Base-by-base conservation (phyloP, 2,797 vertebrate genomes). In the Cetoscarus ocellatus region DNA sequence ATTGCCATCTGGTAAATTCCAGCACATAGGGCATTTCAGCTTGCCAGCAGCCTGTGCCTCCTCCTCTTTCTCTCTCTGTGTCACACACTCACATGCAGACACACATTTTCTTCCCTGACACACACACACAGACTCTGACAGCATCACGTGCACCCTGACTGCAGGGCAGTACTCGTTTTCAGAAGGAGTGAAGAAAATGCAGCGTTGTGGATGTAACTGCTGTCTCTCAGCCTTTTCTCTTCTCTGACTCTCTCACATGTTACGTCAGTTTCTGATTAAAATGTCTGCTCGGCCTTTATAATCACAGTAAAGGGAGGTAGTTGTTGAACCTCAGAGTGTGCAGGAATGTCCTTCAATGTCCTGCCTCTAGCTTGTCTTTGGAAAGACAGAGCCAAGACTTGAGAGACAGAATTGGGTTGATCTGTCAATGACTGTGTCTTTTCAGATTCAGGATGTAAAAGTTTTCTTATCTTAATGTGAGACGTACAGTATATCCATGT, bases 1-100 rank as follows among this genome's bases (percentile, higher is more conserved):
- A 72, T 35, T 86, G 80, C 86, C 89, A 91, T 92, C 90, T 91
- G 91, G 84, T 90, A 79, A 80, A 90, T 90, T 92, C 76, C 79
- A 88, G 85, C 79, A 87, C 81, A 78, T 65, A 79, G 80, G 74
- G 84, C 70, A 85, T 87, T 89, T 87, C 66, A 77, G 73, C 77
- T 89, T 79, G 82, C 84, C 80, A 86, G 83, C 77, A 80, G 60
- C 77, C 53, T 82, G 54, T 77, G 45, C 10, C 38, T 34, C 45
- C 47, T 17, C 67, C 55, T 27, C 55, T 38, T 58, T 57, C 62
- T 36, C 17, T 19, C 48, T 17, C 47, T 42, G 66, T 7, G 72
- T 61, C 73, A 17, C 51, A 56, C 54, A 27, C 63, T n/a, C 70
- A 10, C 49, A 39, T 42, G 12, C 8, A 34, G 10, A 53, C 54